Base-by-base conservation (phyloP, 2,113 vertebrate species). In the western clawed frog (Xenopus tropicalis) region DNA sequence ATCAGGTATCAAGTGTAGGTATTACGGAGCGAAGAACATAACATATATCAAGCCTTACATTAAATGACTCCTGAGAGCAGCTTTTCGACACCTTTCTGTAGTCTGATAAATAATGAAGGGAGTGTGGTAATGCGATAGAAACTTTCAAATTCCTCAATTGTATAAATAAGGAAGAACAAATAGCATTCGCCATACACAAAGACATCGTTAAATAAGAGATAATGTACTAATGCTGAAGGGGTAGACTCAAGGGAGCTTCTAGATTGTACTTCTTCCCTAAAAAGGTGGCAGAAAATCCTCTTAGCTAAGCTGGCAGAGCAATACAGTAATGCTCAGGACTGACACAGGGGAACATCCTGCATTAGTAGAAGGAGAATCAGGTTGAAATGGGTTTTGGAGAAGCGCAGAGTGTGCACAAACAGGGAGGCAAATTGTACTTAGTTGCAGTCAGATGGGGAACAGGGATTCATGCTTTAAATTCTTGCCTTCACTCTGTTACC, bases 281-380 rank as follows among this genome's bases (percentile, higher is more conserved):
- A 67, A 48, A 37, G 29, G 6, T 37, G 54, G 43, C 51, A 37
- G 20, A 68, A 54, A 62, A 61, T 24, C 25, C 57, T 43, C 72
- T 61, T 23, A 69, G 65, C 73, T 76, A 65, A 68, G 56, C 52
- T 61, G 23, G 11, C 44, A 51, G 62, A 75, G 61, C 48, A 67
- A 42, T 62, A 62, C 25, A 75, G 14, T 56, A 62, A 62, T 21
- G n/a, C 37, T 68, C 52, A 14, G 29, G 66, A 61, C 20, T 22
- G 37, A 62, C 66, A 63, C 46, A 29, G 16, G 66, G 66, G 66
- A 76, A 69, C 14, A 17, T n/a, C 44, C 29, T 22, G 44, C 57
- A 69, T 63, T 23, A 63, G 48, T 51, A 62, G 44, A 43, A 61
- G 69, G 9, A 56, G 48, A 63, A 43, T 44, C 8, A 54, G 43